Evolutionary conservation across 2,888 invertebrate species (phyloP).

Genomic region (Drosophila incognita): DNA sequence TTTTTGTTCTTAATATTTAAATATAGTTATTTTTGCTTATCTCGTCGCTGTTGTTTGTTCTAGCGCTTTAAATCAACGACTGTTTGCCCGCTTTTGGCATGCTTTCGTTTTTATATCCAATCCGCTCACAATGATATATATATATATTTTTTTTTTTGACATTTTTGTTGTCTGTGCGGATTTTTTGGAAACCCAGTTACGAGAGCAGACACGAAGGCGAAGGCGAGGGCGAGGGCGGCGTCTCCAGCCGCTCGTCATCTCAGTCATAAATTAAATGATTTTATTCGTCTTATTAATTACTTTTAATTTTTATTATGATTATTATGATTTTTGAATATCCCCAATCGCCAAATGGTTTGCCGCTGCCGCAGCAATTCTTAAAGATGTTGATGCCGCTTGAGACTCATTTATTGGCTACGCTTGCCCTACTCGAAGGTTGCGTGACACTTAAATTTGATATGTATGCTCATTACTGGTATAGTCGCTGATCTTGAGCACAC

Average conservation of each 20-base stretch:
- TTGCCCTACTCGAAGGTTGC: constrained; percentile 65
- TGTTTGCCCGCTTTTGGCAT: constrained; percentile 63
- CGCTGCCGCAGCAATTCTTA: constrained; percentile 54
- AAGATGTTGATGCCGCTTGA: constrained; percentile 50
- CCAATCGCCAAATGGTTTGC: constrained; percentile 46
- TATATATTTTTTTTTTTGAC: constrained; percentile 43
- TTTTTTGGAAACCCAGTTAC: constrained; percentile 49
- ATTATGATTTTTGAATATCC: constrained; percentile 28
- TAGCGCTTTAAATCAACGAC: constrained; percentile 58
- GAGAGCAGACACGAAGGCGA: constrained; percentile 23
- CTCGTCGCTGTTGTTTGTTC: constrained; percentile 44
- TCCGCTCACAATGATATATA: constrained; percentile 43
- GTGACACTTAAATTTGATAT: constrained; percentile 56
- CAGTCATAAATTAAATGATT: constrained; percentile 75
- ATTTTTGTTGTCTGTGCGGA: constrained; percentile 8
- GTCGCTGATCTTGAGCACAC: constrained; percentile 55
- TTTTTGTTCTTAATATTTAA: constrained; percentile 8
- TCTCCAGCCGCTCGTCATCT: constrained; percentile 45
- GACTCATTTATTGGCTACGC: constrained; percentile 32
- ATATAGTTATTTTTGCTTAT: constrained; percentile 6
- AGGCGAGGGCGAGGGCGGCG: constrained; percentile 23
- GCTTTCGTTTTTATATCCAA: constrained; percentile 75
- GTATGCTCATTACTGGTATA: constrained; percentile 12
- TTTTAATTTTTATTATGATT: constrained; percentile 40
- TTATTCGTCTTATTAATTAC: constrained; percentile 53